Base-by-base conservation (phyloP, 2,797 vertebrate genomes). In the Sebastes oblongus region DNA sequence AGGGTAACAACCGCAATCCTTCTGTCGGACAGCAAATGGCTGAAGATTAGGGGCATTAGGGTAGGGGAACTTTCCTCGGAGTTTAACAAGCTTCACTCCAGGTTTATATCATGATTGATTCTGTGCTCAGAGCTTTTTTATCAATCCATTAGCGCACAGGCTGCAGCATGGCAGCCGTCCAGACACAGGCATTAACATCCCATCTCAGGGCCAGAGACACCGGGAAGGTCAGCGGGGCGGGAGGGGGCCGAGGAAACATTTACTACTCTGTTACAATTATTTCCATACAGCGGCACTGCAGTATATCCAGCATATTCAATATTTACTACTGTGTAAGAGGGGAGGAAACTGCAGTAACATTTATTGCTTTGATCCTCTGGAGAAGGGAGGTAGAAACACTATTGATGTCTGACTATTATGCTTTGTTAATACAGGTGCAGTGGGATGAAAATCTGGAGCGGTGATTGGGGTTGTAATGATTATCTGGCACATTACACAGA, bases 81-180 rank as follows among this genome's bases (percentile, higher is more conserved):
- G 84, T 92, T 92, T 92, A 93, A 94, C 93, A 93, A 92, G 92
- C 91, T 89, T 88, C 82, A 83, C 84, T 92, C 83, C 88, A 85
- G 90, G 87, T 92, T 92, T 92, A 89, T 91, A 92, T 91, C 87
- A 87, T 91, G 93, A 94, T 94, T 94, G 91, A 94, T 94, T 93
- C 87, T 89, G 86, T 89, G 86, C 89, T 90, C 91, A 73, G 80
- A 92, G 92, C 87, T 90, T 95, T 93, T 94, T 90, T 89, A 92
- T 93, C 89, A 93, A 90, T 93, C 91, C 92, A 94, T 94, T 94
- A 93, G 91, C 86, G 90, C 78, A 34, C 68, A 81, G 86, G 83
- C 91, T 91, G 89, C 87, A 91, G 89, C 86, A 46, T 94, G 93
- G 93, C 91, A 92, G 81, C 75, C 75, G 4, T 91, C 91, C 92